Evolutionary conservation across 2,797 vertebrate species (phyloP).

Genomic region (Myoxocephalus aenaeus): DNA sequence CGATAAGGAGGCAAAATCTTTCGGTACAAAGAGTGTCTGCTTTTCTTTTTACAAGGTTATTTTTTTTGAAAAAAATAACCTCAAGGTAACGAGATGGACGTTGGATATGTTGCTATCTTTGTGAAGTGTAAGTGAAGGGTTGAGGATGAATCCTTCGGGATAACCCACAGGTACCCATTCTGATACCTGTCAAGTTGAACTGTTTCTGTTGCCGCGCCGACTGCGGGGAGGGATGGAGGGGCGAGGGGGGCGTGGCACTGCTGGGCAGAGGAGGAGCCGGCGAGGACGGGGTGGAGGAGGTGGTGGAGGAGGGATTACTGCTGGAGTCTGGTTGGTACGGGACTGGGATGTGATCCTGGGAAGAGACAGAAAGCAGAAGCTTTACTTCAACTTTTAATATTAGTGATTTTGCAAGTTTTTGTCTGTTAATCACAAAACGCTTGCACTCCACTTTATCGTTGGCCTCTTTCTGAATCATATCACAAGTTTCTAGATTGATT

Average conservation of each 20-base stretch:
- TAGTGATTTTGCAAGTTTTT: conserved; percentile 10
- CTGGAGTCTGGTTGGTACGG: conserved; percentile 99
- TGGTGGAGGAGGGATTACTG: conserved; percentile 98
- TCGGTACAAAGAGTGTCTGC: neutral
- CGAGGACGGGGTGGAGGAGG: conserved; percentile 96
- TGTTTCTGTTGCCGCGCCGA: conserved; percentile 94
- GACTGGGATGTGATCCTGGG: conserved; percentile 95
- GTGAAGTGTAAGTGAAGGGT: neutral
- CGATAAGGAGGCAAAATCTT: neutral
- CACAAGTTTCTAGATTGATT: conserved; percentile 48
- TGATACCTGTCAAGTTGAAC: conserved; percentile 94
- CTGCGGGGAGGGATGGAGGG: conserved; percentile 95
- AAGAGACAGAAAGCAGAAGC: conserved; percentile 32
- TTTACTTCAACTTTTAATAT: neutral
- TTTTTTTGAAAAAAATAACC: neutral
- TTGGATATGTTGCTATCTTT: neutral
- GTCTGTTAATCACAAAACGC: conserved; percentile 1
- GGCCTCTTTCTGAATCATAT: conserved; percentile 23
- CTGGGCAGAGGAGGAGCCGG: conserved; percentile 95
- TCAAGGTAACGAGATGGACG: too few species aligned
- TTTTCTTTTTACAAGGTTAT: neutral
- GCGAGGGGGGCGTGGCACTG: conserved; percentile 95
- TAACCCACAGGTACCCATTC: neutral
- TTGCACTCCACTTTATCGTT: conserved; percentile 15
- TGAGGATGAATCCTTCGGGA: neutral